phyloP scores from a whole-genome alignment of 2,797 vertebrate genomes.

The Sylvia borin region DNA sequence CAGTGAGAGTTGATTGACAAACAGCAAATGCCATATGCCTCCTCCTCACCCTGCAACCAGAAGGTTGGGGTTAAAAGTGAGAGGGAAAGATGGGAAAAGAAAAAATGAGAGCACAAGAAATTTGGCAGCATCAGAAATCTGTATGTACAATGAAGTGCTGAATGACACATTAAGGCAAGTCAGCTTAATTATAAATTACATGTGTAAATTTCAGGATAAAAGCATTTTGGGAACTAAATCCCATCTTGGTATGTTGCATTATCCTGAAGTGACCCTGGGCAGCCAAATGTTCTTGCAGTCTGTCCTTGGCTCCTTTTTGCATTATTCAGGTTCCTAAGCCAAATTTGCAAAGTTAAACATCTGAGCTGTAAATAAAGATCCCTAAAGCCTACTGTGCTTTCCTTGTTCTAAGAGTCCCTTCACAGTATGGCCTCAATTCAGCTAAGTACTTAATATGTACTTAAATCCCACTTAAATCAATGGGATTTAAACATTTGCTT shows the following conservation, averaged over 20 bases:
- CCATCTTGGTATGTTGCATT: neutral
- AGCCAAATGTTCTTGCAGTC: conserved; percentile 55
- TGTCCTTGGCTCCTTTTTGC: conserved; percentile 51
- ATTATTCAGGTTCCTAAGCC: conserved; percentile 28
- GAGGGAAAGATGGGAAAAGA: neutral
- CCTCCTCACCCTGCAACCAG: conserved; percentile 22
- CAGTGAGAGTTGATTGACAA: conserved; percentile 33
- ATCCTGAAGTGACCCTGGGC: conserved; percentile 52
- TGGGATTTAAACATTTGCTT: conserved; percentile 59
- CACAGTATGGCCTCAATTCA: conserved; percentile 44
- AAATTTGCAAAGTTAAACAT: conserved; percentile 52
- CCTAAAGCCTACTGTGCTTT: conserved; percentile 43
- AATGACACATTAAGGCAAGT: neutral
- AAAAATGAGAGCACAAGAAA: neutral
- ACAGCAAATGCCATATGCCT: conserved; percentile 1
- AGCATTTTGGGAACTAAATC: neutral
- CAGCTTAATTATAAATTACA: conserved; percentile 8
- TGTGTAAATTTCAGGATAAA: neutral
- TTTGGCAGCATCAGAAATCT: neutral
- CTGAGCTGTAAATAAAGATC: conserved; percentile 64
- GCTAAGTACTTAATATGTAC: conserved; percentile 43
- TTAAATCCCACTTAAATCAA: conserved; percentile 62
- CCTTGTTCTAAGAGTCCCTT: conserved; percentile 34
- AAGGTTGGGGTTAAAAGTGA: conserved; percentile 44
- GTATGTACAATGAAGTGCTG: neutral